These are phyloP conservation scores for Agapornis canus DNA, from an alignment of 2,797 vertebrate genomes.

Conservation along the genomic window DNA sequence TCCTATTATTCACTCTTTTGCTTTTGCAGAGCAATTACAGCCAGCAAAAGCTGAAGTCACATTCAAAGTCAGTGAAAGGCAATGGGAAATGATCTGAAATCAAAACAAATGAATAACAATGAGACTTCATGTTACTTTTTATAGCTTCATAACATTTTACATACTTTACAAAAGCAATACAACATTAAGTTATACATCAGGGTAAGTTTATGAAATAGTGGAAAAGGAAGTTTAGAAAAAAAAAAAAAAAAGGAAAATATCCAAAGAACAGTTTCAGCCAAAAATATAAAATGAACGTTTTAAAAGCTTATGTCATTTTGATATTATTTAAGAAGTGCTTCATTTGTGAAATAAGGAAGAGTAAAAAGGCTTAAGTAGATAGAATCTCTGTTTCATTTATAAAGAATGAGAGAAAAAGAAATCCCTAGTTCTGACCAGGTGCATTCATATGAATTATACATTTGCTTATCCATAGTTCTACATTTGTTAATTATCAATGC, in stretches of 20 bases:
- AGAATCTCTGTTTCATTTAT: conserved; percentile 23
- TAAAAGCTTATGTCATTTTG: background rate
- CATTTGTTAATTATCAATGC: background rate
- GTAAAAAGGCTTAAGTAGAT: conserved; percentile 14
- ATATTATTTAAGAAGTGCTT: conserved; percentile 33
- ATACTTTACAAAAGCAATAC: background rate
- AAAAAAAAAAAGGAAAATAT: background rate
- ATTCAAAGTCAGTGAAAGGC: background rate
- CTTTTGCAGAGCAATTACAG: background rate
- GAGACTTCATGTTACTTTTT: background rate
- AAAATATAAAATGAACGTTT: background rate
- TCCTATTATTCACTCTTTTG: background rate
- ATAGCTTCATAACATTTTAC: background rate
- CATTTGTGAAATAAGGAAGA: conserved; percentile 1
- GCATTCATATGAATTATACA: background rate
- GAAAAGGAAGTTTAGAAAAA: background rate
- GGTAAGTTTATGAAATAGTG: background rate
- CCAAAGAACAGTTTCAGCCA: background rate
- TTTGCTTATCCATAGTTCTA: conserved; percentile 10
- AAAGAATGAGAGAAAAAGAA: conserved; percentile 12
- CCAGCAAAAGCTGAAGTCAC: background rate
- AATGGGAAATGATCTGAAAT: background rate
- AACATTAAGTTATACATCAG: background rate
- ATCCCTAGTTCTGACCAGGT: background rate
- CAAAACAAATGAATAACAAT: background rate